Evolutionary conservation across 2,888 invertebrate genomes (phyloP).

Genomic region (Biston stratarius): DNA sequence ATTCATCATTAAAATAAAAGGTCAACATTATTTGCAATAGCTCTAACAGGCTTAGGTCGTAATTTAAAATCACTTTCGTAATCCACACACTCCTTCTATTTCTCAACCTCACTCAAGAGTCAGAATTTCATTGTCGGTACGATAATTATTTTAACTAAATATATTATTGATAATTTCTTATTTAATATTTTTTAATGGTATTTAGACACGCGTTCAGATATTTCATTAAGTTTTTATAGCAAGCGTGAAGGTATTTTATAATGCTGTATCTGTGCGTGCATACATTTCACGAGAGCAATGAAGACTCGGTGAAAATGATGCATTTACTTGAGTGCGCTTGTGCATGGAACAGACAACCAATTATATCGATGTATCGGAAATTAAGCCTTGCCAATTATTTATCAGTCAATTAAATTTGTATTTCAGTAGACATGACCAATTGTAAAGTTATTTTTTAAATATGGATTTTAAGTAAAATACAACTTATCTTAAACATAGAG

Average conservation of each 20-base stretch:
- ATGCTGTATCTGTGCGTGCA: constrained; percentile 67
- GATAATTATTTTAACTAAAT: constrained; percentile 32
- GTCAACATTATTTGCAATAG: constrained; percentile 32
- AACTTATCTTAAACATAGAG: too few species aligned
- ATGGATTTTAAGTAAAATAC: too few species aligned
- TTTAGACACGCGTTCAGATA: constrained; percentile 60
- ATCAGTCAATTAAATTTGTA: background rate
- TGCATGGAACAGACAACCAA: constrained; percentile 49
- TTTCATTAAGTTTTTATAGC: constrained; percentile 67
- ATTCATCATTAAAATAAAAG: constrained; percentile 26
- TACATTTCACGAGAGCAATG: constrained; percentile 78
- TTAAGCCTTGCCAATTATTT: constrained; percentile 5
- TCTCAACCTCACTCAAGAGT: constrained; percentile 16
- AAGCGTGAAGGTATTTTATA: constrained; percentile 83
- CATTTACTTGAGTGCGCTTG: constrained; percentile 73
- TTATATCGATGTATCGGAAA: constrained; percentile 11
- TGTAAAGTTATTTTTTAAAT: too few species aligned
- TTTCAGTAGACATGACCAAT: background rate
- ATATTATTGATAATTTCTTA: constrained; percentile 44
- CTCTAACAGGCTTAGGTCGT: constrained; percentile 21
- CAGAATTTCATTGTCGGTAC: too few species aligned
- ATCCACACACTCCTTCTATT: constrained; percentile 19
- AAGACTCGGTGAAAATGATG: constrained; percentile 79
- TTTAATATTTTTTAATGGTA: constrained; percentile 39
- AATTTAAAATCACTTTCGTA: constrained; percentile 29